Evolutionary conservation across 2,113 vertebrate species (phyloP).

Genomic region (Pteropus alecto): DNA sequence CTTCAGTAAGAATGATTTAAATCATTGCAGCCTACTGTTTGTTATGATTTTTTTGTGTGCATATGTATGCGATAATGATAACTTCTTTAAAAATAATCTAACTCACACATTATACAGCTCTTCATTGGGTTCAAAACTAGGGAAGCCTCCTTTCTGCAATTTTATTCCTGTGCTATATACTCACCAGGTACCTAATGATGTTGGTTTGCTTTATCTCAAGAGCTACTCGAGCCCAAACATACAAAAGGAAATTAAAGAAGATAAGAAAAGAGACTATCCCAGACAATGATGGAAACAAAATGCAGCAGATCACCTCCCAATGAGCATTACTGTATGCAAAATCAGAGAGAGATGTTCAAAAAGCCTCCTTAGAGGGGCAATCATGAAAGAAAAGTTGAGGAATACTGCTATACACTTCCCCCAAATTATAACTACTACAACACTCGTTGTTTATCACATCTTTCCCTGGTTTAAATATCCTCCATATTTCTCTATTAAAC

Average conservation of each 20-base stretch:
- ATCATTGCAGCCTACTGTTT: slow-evolving; percentile 49
- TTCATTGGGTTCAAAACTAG: slow-evolving; percentile 18
- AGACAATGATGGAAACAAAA: slow-evolving; percentile 21
- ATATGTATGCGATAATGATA: not conserved
- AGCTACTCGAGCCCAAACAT: slow-evolving; percentile 1
- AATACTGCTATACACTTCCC: too few species aligned
- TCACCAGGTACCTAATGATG: slow-evolving; percentile 1
- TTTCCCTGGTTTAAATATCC: not conserved
- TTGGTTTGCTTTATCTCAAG: slow-evolving; percentile 37
- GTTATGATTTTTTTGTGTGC: slow-evolving; percentile 9
- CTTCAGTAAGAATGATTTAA: slow-evolving; percentile 52
- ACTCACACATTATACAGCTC: not conserved
- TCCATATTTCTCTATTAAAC: not conserved
- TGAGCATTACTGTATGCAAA: not conserved
- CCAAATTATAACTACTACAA: not conserved
- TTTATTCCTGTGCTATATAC: slow-evolving; percentile 10
- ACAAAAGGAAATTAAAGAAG: slow-evolving; percentile 48
- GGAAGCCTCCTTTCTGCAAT: slow-evolving; percentile 34
- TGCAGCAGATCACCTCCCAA: not conserved
- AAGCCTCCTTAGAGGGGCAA: not conserved
- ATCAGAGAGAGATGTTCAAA: not conserved
- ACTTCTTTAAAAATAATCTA: not conserved
- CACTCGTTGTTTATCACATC: not conserved
- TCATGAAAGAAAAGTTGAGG: not conserved
- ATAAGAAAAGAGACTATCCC: slow-evolving; percentile 32